phyloP scores from a whole-genome alignment of 2,113 vertebrate species.

The Paracanthobrama guichenoti region DNA sequence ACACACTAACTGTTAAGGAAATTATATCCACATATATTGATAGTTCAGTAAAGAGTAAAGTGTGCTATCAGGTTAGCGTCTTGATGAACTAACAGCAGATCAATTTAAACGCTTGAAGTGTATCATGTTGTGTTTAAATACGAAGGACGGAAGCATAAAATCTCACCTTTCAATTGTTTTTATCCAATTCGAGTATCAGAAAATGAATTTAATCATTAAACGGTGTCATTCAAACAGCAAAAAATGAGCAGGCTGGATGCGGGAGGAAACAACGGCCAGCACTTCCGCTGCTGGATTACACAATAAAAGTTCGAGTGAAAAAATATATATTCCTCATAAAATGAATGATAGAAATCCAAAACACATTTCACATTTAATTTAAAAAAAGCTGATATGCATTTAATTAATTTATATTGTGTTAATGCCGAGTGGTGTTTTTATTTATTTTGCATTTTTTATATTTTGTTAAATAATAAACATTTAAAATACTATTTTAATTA shows the following conservation, averaged over 20 bases:
- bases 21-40: background rate
- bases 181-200: background rate
- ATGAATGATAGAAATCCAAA: background rate
- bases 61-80: background rate
- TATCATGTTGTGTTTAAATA: background rate
- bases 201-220: background rate
- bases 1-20: background rate
- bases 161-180: constrained; percentile 4
- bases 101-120: background rate
- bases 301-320: background rate
- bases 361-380: background rate
- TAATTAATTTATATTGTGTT: background rate
- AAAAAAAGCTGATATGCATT: background rate
- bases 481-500: background rate
- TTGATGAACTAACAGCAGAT: background rate
- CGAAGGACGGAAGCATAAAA: background rate
- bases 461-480: too few relatives aligned
- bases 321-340: background rate
- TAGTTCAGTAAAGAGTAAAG: background rate
- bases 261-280: background rate
- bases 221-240: background rate
- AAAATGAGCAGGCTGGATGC: background rate
- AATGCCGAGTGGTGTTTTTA: background rate
- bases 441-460: background rate
- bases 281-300: constrained; percentile 15